Base-by-base conservation (phyloP, 1,140 invertebrate species). In the Sminthurinus signatus region DNA sequence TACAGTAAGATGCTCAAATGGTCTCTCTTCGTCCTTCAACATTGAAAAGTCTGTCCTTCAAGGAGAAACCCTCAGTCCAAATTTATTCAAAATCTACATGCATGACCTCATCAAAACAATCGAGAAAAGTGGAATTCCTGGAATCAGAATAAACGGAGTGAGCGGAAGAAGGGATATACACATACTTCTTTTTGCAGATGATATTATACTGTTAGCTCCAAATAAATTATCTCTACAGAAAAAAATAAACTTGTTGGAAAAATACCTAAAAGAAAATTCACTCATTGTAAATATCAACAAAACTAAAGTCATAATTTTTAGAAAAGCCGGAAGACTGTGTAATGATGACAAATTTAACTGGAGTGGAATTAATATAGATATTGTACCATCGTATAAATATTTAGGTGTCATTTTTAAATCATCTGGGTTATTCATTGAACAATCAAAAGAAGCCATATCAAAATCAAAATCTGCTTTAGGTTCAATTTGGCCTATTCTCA, bases 251-350 rank as follows among this genome's bases (percentile, higher is more conserved):
- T 0, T 29, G 12, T 15, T 50, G 0, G 21, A 14, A 10, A 2
- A 61, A 55, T 72, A 67, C 44, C 62, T 61, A 12, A 15, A 29
- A 8, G 36, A n/a, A 32, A 73, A 68, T 29, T 50, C 52, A 15
- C 32, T 73, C 2, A 60, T 5, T 12, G 39, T 68, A 17, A 69
- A 72, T 29, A 57, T 62, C 1, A 36, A 12, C 1, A 73, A 73
- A 65, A 70, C 72, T 8, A 65, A 67, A 27, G 36, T 69, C 4
- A 23, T 73, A 1, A 46, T 69, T 15, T 72, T 70, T 32, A 70
- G 69, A 55, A 63, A 52, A 32, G 57, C 51, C 2, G 65, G 56
- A 31, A 59, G 10, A 54, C 12, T 36, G n/a, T 15, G 14, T 58
- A 54, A 48, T 23, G 17, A 31, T 43, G 36, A 54, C 27, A 60